phyloP scores from a whole-genome alignment of 2,888 invertebrate genomes.

The Dasysyrphus albostriatus region DNA sequence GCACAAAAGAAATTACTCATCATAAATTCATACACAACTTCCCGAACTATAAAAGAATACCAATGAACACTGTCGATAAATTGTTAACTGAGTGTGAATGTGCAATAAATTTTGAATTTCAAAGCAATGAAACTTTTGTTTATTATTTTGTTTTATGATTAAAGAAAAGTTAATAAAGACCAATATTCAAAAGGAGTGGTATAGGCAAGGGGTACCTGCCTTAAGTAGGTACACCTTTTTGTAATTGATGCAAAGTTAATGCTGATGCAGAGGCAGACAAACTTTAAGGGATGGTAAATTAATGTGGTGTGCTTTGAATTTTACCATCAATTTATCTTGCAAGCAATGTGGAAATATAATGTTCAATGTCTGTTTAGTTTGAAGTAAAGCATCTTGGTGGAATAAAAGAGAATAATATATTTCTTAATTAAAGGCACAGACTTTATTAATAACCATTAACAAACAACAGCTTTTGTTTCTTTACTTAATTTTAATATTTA shows the following conservation, averaged over 20 bases:
- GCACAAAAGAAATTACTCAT: neutral
- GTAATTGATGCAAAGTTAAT: neutral
- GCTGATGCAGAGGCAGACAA: neutral
- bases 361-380: neutral
- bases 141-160: slow-evolving; percentile 27
- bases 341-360: neutral
- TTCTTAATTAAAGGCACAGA: neutral
- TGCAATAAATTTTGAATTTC: slow-evolving; percentile 57
- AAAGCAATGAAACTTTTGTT: slow-evolving; percentile 21
- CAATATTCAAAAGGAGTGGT: neutral
- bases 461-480: no score
- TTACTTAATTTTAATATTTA: no score
- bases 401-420: neutral
- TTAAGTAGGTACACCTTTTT: neutral
- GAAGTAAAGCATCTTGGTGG: neutral
- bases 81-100: slow-evolving; percentile 55
- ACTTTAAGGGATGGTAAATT: slow-evolving; percentile 6
- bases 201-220: no score
- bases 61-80: slow-evolving; percentile 40
- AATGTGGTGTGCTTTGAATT: neutral
- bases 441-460: neutral
- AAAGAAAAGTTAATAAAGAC: slow-evolving; percentile 44
- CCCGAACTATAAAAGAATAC: neutral
- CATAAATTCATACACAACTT: neutral
- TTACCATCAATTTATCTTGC: slow-evolving; percentile 17